Evolutionary conservation across 1,140 invertebrate species (phyloP).

Genomic region (Microplitis mediator): DNA sequence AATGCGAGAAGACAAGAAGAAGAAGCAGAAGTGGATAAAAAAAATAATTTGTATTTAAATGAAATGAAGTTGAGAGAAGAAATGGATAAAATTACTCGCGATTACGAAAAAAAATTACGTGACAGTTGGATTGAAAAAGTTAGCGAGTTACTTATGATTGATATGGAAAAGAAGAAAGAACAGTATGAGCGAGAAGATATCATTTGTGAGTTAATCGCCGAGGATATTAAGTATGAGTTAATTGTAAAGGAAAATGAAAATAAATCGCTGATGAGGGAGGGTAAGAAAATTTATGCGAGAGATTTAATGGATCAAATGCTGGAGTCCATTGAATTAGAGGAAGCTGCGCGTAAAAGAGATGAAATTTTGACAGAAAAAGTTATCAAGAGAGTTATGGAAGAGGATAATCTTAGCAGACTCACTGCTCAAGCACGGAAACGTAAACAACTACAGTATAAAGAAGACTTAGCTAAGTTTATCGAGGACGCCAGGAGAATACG

Average conservation of each 20-base stretch:
- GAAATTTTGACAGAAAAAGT: slow-evolving; percentile 40
- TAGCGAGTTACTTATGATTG: no score
- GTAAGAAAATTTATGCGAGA: slow-evolving; percentile 29
- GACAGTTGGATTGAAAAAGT: slow-evolving; percentile 23
- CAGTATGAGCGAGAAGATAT: slow-evolving; percentile 22
- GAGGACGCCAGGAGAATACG: slow-evolving; percentile 37
- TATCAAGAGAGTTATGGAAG: slow-evolving; percentile 40
- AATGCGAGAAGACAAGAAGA: not conserved
- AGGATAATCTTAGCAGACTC: slow-evolving; percentile 37
- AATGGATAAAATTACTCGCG: slow-evolving; percentile 32
- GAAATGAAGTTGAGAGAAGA: slow-evolving; percentile 31
- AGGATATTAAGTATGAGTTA: slow-evolving; percentile 38
- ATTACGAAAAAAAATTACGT: slow-evolving; percentile 26
- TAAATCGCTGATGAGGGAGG: slow-evolving; percentile 18
- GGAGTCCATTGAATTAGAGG: slow-evolving; percentile 39
- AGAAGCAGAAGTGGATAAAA: not conserved
- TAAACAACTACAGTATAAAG: slow-evolving; percentile 35
- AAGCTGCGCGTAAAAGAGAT: slow-evolving; percentile 37
- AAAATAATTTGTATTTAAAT: slow-evolving; percentile 24
- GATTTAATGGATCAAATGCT: slow-evolving; percentile 42
- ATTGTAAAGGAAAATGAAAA: slow-evolving; percentile 28
- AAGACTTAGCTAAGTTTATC: slow-evolving; percentile 45
- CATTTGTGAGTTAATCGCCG: slow-evolving; percentile 41
- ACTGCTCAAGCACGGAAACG: slow-evolving; percentile 40
- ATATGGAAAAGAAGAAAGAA: no score